Evolutionary conservation across 2,888 invertebrate genomes (phyloP).

Genomic region (Phoenoteleia sp.): DNA sequence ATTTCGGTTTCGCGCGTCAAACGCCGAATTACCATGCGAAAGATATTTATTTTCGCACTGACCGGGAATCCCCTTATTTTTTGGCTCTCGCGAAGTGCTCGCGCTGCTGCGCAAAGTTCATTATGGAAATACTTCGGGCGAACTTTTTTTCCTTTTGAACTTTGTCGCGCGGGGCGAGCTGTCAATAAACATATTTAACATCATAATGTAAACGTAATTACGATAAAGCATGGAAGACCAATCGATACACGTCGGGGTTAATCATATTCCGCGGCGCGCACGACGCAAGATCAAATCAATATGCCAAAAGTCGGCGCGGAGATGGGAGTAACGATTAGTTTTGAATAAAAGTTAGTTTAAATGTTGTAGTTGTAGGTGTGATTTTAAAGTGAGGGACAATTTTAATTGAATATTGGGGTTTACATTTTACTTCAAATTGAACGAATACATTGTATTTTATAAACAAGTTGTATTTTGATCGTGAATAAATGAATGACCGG

Average conservation of each 20-base stretch:
- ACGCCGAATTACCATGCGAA: neutral
- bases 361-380: no score
- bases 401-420: no score
- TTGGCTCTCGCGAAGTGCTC: neutral
- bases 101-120: neutral
- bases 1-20: neutral
- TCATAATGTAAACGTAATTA: constrained; percentile 42
- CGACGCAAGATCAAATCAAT: constrained; percentile 26
- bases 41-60: neutral
- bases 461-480: no score
- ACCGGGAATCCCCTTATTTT: neutral
- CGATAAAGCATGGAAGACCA: constrained; percentile 32
- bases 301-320: constrained; percentile 9
- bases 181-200: constrained; percentile 33
- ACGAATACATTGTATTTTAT: no score
- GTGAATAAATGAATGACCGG: no score
- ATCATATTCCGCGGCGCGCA: constrained; percentile 25
- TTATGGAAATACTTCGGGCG: constrained; percentile 19
- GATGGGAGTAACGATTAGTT: no score
- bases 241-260: constrained; percentile 44
- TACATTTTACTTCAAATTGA: no score
- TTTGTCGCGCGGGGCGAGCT: neutral
- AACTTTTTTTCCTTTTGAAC: neutral
- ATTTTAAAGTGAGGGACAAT: no score
- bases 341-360: no score